Base-by-base conservation (phyloP, 2,113 vertebrate species). In the Nymphicus hollandicus region DNA sequence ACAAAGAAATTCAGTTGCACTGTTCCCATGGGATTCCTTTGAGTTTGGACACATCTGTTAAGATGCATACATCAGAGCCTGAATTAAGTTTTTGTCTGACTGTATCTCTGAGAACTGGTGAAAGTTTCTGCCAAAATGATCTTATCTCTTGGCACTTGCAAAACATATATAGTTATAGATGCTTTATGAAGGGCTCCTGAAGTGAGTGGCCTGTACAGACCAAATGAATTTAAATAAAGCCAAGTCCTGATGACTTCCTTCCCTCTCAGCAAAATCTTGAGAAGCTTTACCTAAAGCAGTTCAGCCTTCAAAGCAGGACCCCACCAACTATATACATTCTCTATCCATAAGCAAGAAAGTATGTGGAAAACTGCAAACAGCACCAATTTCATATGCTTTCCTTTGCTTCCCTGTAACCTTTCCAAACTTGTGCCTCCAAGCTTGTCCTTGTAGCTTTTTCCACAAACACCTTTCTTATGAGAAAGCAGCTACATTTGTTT, bases 41-140 rank as follows among this genome's bases (percentile, higher is more conserved):
- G 84, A 96, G 93, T 97, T 97, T 96, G 97, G 97, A 97, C 97
- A 98, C 98, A 98, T 98, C 98, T 98, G 98, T 97, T 98, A 97
- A 97, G 97, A 98, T 94, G 95, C 94, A 97, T 82, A 96, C 96
- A 97, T 97, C 91, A 97, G 93, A 98, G 96, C 92, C 27, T 97
- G 97, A 98, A 98, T 96, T 93, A 98, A 97, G 95, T 93, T 97
- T 98, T 97, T 97, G 97, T 98, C 96, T 97, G 97, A 96, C 92
- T 95, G 91, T 94, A 97, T 97, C 97, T 97, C 97, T 96, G 92
- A 98, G 96, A 96, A 97, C 96, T 96, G 70, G 28, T 83, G 92
- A 93, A 97, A 95, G 86, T 95, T 97, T 97, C 94, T 96, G 96
- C 96, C 95, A 97, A 96, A 97, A 97, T 91, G 86, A 97, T 97